These are phyloP conservation scores for cattle (Bos taurus) DNA, from an alignment of 2,113 vertebrate species.

Conservation along the genomic window ARS-UCD2.0 NC_037341.1:72238001-72238500, in stretches of 20 bases:
- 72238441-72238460: background rate
- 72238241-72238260: background rate
- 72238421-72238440: background rate
- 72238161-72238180: background rate
- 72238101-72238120: background rate
- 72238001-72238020: background rate
- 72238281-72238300: background rate
- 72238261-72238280: background rate
- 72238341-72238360: background rate
- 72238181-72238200: background rate
- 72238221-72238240: background rate
- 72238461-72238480: background rate
- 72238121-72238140: background rate
- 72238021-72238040: background rate
- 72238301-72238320: background rate
- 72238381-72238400: background rate
- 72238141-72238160: background rate
- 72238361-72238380: background rate
- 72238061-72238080: background rate
- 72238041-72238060: background rate
- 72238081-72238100: background rate
- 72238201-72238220: background rate
- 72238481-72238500: background rate
- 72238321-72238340: background rate
- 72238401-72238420: background rate